Base-by-base conservation (phyloP, 2,888 invertebrate genomes). In the Chymomyza amoena region DNA sequence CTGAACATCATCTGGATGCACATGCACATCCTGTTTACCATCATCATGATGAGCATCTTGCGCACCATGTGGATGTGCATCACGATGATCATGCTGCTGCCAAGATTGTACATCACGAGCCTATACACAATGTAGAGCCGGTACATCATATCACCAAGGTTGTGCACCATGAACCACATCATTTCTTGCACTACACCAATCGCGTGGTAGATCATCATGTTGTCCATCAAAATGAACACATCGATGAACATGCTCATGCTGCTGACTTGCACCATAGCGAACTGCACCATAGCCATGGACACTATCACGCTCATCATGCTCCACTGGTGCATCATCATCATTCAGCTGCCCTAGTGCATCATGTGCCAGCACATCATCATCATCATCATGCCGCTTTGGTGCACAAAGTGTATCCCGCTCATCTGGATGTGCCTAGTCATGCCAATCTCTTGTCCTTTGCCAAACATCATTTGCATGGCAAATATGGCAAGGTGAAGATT, bases 111-210 rank as follows among this genome's bases (percentile, higher is more conserved):
- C 90, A 90, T 75, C 90, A 90, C 61, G 90, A 90, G 69, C 69
- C 90, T 51, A 90, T 90, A n/a, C 90, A 91, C 72, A 89, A 90
- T 39, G 90, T 90, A 39, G 90, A 88, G 68, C 89, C 90, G 4
- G 90, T 90, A 39, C 90, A 90, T 72, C 90, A 90, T 81, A 90
- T 90, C 63, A 90, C 90, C 76, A 90, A 90, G 69, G 90, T 90
- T 65, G 89, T 90, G 68, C 91, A 91, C 36, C 90, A 91, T 69
- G 91, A 91, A 64, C 90, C 90, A 7, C 90, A 90, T 74, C 90
- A 90, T n/a, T 89, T 87, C 80, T 71, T 90, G 81, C 90, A 90
- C 68, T 90, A 90, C 73, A 87, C 89, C 71, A 89, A 85, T 56
- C 89, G 90, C 7, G 90, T 89, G 72, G 88, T 90, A 45, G 90